Evolutionary conservation across 1,140 invertebrate genomes (phyloP), one percentile per base, ranked within the genome.

Genomic region (Manduca sexta): DNA sequence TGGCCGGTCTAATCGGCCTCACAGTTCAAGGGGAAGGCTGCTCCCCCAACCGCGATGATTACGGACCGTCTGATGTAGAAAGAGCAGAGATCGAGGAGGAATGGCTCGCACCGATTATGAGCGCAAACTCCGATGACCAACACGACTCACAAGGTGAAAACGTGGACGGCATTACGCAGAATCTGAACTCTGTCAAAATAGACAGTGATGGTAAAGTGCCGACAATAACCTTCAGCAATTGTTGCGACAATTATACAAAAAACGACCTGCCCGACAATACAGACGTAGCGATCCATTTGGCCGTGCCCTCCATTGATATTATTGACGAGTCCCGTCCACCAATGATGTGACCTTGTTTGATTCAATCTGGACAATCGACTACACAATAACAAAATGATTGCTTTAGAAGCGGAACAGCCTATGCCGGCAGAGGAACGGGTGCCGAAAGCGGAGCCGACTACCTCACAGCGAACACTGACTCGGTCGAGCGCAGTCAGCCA

Each of bases 401-500:
- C 84, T 16, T 59, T 87, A 56, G 76, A 86, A 66, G 38, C 78
- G 3, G 82, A 86, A 49, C 85, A 80, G 58, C 51, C 74, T 30
- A 67, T 80, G 57, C 60, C 69, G 11, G 71, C 69, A 41, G 82
- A 83, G 52, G 77, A 79, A 30, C 56, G 64, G 31, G 60, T 76
- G 34, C 64, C 74, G 7, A 80, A 78, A 60, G 56, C 71, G 4
- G 77, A 82, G 45, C 64, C 72, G 1, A 66, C 78, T 1, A 66
- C 69, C 30, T 69, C 82, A 2, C 80, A 80, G 18, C 60, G 69
- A 52, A 75, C 73, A 11, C 52, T 84, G 12, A 83, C 75, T n/a
- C 56, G 86, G 8, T 86, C 86, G 10, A 89, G 88, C 42, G 89
- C 88, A 7, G 85, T 90, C 39, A 90, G 88, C 48, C 88, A 89